These are phyloP conservation scores for Etheostoma nigrum DNA, from an alignment of 2,797 vertebrate genomes.

Conservation along the genomic window DNA sequence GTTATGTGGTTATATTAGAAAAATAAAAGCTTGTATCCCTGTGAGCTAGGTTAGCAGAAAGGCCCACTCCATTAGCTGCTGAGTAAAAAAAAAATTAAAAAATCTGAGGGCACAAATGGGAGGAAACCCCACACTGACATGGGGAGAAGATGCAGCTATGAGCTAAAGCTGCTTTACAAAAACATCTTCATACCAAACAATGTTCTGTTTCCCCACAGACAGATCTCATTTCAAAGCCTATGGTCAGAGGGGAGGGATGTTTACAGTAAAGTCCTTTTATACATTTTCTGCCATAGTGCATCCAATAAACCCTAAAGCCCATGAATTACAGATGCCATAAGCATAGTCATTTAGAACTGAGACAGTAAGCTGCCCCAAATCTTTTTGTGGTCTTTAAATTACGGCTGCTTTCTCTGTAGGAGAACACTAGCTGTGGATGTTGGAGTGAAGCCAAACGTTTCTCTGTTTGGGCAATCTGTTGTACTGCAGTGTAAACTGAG, in stretches of 20 bases:
- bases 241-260: slow-evolving; percentile 48
- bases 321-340: slow-evolving; percentile 62
- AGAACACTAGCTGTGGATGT: slow-evolving; percentile 39
- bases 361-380: slow-evolving; percentile 29
- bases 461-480: slow-evolving; percentile 37
- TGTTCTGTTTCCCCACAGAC: slow-evolving; percentile 38
- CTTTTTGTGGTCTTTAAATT: slow-evolving; percentile 49
- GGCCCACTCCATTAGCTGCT: too few species aligned
- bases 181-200: slow-evolving; percentile 36
- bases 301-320: slow-evolving; percentile 57
- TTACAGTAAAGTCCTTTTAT: slow-evolving; percentile 68
- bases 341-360: slow-evolving; percentile 47
- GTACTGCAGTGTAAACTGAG: slow-evolving; percentile 25
- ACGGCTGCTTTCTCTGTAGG: slow-evolving; percentile 33
- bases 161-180: neutral
- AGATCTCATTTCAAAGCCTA: slow-evolving; percentile 49
- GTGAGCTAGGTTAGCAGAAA: too few species aligned
- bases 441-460: slow-evolving; percentile 42
- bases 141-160: neutral
- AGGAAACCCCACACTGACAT: neutral
- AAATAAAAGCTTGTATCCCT: too few species aligned
- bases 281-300: slow-evolving; percentile 46
- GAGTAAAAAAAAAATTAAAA: too few species aligned
- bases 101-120: neutral
- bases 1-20: too few species aligned